Evolutionary conservation across 2,113 vertebrate genomes (phyloP).

Genomic region (Tor tambroides): DNA sequence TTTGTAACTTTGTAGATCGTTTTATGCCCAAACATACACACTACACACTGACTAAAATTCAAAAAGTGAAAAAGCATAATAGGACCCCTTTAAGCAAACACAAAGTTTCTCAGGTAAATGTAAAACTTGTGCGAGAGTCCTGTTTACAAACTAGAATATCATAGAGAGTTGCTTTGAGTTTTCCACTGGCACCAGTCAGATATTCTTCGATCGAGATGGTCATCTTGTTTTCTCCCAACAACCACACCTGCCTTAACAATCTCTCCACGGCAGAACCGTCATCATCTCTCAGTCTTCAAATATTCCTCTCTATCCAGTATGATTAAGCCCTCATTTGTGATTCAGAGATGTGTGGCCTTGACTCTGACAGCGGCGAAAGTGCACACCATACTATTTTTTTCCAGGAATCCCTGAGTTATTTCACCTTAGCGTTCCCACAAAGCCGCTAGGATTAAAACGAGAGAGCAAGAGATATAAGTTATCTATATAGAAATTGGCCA

Average conservation of each 20-base stretch:
- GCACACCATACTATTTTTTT: background rate
- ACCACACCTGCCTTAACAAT: background rate
- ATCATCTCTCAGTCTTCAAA: background rate
- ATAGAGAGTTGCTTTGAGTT: background rate
- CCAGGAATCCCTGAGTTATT: background rate
- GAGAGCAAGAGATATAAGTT: background rate
- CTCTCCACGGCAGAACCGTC: background rate
- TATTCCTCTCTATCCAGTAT: background rate
- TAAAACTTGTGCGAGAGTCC: background rate
- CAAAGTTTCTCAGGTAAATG: background rate
- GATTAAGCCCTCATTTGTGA: background rate
- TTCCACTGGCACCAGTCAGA: background rate
- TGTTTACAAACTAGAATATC: background rate
- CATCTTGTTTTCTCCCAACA: background rate
- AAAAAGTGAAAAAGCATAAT: too few species aligned
- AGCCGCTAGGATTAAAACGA: constrained; percentile 1
- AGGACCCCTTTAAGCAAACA: background rate
- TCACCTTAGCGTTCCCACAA: background rate
- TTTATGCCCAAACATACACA: too few species aligned
- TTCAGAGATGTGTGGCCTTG: background rate
- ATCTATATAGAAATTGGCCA: constrained; percentile 13
- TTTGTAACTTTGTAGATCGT: too few species aligned
- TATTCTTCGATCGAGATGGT: background rate
- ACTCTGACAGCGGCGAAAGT: background rate
- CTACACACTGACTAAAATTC: too few species aligned